Evolutionary conservation across 1,140 invertebrate species (phyloP), one percentile per base, ranked within the genome.

Genomic region (Aphelenchoides besseyi): DNA sequence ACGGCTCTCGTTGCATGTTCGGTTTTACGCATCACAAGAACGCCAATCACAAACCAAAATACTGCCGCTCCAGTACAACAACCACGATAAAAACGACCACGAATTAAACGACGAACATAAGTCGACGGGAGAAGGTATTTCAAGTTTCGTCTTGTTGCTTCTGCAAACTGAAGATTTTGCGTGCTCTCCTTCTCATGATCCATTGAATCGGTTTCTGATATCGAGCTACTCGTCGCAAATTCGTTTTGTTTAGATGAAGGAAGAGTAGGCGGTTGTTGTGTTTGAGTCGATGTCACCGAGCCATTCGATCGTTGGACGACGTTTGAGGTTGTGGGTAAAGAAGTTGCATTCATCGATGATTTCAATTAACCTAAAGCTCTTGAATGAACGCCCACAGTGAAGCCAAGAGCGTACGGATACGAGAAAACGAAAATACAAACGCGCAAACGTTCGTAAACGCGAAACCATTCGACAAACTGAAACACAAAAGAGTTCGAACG

Each of bases 11-110:
- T 83, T 12, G 81, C 81, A 37, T 70, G 71, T 16, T 69, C 30
- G 3, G 81, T 83, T 69, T 83, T 83, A 32, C 81, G 63, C 16
- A 83, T 62, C 0, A 83, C 78, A 16, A 83, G 48, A 2, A 81
- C 61, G 12, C 79, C 79, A 41, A 79, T 66, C n/a, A 79, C 29
- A 63, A 79, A 79, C 77, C 78, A 76, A 55, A 79, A 78, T 1
- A 73, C 29, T n/a, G 8, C 63, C 63, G 36, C 12, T 53, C 12
- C 63, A 16, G 63, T 66, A 30, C 63, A 66, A 30, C 63, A 66
- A 26, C 63, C 63, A 32, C 63, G 63, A 53, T 36, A 66, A 33
- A 66, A 66, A 0, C 63, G 63, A 16, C 12, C 32, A 1, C 53
- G 66, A 18, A 8, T 79, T 18, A 62, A 73, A 30, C 62, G 2